phyloP scores from a whole-genome alignment of 2,888 invertebrate genomes.

The Drosophila ustulata region DNA sequence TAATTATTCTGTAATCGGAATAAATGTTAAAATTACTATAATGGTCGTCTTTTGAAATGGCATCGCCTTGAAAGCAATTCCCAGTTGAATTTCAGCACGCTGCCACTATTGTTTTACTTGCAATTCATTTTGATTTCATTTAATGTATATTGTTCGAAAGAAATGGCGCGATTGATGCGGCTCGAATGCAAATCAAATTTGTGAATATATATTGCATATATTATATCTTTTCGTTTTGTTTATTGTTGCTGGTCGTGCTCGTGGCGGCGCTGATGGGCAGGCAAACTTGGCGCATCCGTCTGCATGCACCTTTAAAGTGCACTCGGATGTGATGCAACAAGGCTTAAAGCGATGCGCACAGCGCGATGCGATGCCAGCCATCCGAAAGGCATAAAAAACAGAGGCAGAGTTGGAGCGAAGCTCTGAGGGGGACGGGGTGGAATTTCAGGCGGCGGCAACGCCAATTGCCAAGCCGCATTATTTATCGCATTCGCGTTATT shows the following conservation, averaged over 20 bases:
- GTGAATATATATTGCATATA: not conserved
- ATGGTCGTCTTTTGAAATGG: not conserved
- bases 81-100: not conserved
- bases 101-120: not conserved
- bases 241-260: not conserved
- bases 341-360: slow-evolving; percentile 41
- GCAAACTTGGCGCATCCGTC: slow-evolving; percentile 1
- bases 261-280: too few species aligned
- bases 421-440: not conserved
- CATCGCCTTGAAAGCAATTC: not conserved
- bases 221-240: not conserved
- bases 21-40: not conserved
- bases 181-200: slow-evolving; percentile 21
- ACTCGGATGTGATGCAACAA: slow-evolving; percentile 28
- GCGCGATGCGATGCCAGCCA: slow-evolving; percentile 36
- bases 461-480: slow-evolving; percentile 76
- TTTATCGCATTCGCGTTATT: slow-evolving; percentile 72
- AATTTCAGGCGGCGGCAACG: slow-evolving; percentile 27
- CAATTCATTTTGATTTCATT: not conserved
- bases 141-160: not conserved
- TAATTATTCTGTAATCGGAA: not conserved
- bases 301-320: slow-evolving; percentile 41
- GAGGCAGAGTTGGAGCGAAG: slow-evolving; percentile 10
- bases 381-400: slow-evolving; percentile 62
- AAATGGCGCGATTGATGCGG: slow-evolving; percentile 8